Evolutionary conservation across 2,113 vertebrate genomes (phyloP).

Genomic region (Pelecanoides urinatrix): DNA sequence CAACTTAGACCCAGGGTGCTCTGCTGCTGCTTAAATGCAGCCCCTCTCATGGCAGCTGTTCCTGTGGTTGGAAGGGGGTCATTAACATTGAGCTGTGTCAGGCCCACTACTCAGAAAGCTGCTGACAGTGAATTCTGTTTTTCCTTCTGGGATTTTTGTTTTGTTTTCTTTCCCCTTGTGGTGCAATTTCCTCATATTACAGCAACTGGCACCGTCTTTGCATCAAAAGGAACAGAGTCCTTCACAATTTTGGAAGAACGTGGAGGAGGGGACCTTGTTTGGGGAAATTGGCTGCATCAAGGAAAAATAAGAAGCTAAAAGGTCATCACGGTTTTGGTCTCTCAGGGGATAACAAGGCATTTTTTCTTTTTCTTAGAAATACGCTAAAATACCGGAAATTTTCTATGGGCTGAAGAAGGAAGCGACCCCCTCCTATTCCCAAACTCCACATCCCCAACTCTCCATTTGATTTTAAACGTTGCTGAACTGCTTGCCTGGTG

Average conservation of each 20-base stretch:
- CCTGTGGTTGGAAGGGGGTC: not conserved
- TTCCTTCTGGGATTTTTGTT: conserved; percentile 42
- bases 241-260: conserved; percentile 26
- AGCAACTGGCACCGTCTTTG: conserved; percentile 29
- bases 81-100: not conserved
- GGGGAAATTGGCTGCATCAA: conserved; percentile 23
- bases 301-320: conserved; percentile 28
- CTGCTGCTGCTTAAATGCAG: not conserved
- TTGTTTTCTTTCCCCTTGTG: not conserved
- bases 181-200: conserved; percentile 36
- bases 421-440: not conserved
- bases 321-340: not conserved
- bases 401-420: conserved; percentile 28
- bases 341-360: not conserved
- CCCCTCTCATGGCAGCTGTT: not conserved
- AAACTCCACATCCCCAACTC: not conserved
- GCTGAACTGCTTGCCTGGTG: conserved; percentile 53
- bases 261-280: conserved; percentile 13
- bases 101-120: not conserved
- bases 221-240: not conserved
- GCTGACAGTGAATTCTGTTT: conserved; percentile 47
- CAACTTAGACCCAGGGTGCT: not conserved
- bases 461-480: conserved; percentile 68
- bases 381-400: conserved; percentile 24
- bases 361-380: conserved; percentile 18